Percentiles rank a stretch among this genome's conserved stretches.
These are phyloP conservation scores for Otus sunia DNA, from an alignment of 2,113 vertebrate genomes.

Conservation along the genomic window DNA sequence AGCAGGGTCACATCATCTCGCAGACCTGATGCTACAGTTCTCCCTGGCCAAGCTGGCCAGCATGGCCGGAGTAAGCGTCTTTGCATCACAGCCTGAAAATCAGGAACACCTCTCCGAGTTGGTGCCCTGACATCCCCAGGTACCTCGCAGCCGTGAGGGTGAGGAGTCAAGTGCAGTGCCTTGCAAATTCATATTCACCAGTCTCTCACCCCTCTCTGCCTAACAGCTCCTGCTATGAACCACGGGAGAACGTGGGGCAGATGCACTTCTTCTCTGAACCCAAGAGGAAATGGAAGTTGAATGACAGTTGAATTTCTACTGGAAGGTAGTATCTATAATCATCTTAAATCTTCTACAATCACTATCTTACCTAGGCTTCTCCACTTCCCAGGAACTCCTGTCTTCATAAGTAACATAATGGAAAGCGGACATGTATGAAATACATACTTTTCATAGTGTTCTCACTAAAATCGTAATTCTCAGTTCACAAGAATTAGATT, in stretches of 20 bases:
- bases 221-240: background rate
- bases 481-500: background rate
- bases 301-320: background rate
- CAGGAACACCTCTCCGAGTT: accelerated
- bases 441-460: background rate
- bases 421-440: background rate
- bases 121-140: background rate
- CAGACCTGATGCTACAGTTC: background rate
- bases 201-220: background rate
- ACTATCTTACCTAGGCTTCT: background rate
- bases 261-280: accelerated
- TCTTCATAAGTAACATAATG: accelerated
- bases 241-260: accelerated
- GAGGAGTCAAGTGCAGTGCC: accelerated
- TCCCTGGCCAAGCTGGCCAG: background rate
- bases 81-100: background rate
- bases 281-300: background rate
- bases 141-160: background rate
- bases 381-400: background rate
- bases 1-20: accelerated
- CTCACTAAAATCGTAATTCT: background rate
- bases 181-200: too few species aligned
- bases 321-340: background rate
- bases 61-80: accelerated
- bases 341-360: background rate